A percentile compares a stretch with the other conserved stretches of the same genome.
These are phyloP conservation scores for Cantharis nigra DNA, from an alignment of 2,888 invertebrate genomes.

Conservation along the genomic window DNA sequence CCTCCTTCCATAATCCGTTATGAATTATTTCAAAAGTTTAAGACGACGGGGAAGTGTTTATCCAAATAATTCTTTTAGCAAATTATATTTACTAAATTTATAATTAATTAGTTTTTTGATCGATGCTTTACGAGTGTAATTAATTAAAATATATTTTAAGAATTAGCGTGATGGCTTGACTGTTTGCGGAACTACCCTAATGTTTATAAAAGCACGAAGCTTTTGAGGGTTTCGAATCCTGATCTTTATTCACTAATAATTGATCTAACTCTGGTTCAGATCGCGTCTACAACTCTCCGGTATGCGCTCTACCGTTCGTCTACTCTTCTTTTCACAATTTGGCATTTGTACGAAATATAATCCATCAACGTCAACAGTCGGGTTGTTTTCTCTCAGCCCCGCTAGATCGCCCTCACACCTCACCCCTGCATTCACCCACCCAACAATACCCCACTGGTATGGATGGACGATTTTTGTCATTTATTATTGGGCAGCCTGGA, in stretches of 20 bases:
- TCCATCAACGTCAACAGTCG: conserved; percentile 60
- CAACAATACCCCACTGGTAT: conserved; percentile 57
- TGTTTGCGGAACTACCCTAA: neutral
- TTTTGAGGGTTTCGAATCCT: conserved; percentile 15
- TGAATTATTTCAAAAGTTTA: neutral
- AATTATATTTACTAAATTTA: neutral
- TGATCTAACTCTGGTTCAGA: conserved; percentile 51
- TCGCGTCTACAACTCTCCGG: conserved; percentile 51
- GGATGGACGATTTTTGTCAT: conserved; percentile 59
- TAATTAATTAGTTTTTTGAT: neutral
- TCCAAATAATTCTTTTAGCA: neutral
- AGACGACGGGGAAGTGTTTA: neutral
- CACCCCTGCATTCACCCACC: conserved; percentile 44
- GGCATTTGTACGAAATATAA: conserved; percentile 60
- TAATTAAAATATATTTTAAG: conserved; percentile 1
- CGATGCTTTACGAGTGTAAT: neutral
- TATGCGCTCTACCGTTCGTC: conserved; percentile 51
- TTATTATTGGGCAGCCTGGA: conserved; percentile 56
- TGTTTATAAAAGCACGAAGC: conserved; percentile 4
- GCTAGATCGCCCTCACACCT: conserved; percentile 43
- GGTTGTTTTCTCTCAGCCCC: conserved; percentile 57
- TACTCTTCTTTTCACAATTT: conserved; percentile 60
- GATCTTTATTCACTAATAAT: conserved; percentile 46
- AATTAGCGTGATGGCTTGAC: neutral
- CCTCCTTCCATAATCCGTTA: neutral